Base-by-base conservation (phyloP, 37 sponge, comb jelly and placozoan genomes). In the Cliona cf. orientalis region DNA sequence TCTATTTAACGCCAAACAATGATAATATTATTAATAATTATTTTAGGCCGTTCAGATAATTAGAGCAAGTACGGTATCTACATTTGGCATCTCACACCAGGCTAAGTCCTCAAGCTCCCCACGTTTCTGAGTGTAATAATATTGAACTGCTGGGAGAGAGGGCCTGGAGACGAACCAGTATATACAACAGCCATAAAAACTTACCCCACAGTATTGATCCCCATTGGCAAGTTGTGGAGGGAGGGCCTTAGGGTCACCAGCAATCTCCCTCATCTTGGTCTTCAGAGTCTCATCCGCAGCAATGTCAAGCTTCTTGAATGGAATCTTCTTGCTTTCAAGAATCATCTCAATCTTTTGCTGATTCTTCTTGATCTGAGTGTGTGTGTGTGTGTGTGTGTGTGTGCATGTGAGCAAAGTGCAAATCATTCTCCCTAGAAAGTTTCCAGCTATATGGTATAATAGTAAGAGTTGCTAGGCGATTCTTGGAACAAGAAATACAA, bases 291-390 rank as follows among this genome's bases (percentile, higher is more conserved):
- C 89, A 56, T 61, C 62, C 28, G 97, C 91, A 41, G 97, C 89
- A 42, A 96, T 70, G 43, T 96, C 97, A 62, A 93, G 40, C 55
- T 90, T 74, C 5, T 79, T 60, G 53, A 60, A 76, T 17, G 67
- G 58, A 26, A 91, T 82, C 75, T 91, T 85, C 84, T 96, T 96
- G 11, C 77, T 0, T 33, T 61, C 81, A 14, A 96, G 84, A 11
- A 94, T 85, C 86, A 88, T 94, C 46, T 91, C 86, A 42, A 96
- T 90, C 35, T 67, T 80, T 58, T 96, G 95, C 60, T 96, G 97
- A 0, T 93, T 60, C 82, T 96, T 96, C 73, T 96, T 96, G 32
- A 87, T 79, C 91, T 94, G 59, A 49, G 83, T 25, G 45, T 33
- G 43, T 7, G 26, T 12, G 69, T 9, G 69, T 9, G 69, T 9